A percentile compares a stretch with the other conserved stretches of the same genome.
These are phyloP conservation scores for Catamblyrhynchus diadema DNA, from an alignment of 2,797 vertebrate species.

Conservation along the genomic window DNA sequence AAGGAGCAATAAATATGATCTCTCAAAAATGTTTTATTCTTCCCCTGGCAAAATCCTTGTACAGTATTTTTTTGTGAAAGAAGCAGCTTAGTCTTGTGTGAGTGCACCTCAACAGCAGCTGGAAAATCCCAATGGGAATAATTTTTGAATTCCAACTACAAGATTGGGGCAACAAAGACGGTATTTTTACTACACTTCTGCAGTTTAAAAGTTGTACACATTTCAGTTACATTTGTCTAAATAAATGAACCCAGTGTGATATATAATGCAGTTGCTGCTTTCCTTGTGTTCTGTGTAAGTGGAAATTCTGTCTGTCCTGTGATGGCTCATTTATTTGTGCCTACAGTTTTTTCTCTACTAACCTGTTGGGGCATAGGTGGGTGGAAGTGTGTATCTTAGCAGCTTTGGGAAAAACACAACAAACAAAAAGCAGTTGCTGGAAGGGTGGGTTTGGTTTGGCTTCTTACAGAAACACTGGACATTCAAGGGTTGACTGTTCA, in stretches of 20 bases:
- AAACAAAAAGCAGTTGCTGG: not conserved
- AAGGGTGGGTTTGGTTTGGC: not conserved
- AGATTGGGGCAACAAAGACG: not conserved
- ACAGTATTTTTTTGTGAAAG: not conserved
- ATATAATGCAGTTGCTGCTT: not conserved
- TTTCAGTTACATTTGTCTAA: constrained; percentile 1
- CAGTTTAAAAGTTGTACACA: not conserved
- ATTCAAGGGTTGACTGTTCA: not conserved
- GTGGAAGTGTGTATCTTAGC: not conserved
- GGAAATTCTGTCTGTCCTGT: not conserved
- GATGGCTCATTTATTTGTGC: not conserved
- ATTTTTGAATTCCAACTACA: not conserved
- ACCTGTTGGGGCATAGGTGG: not conserved
- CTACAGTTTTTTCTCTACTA: not conserved
- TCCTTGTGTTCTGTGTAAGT: not conserved
- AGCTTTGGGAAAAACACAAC: not conserved
- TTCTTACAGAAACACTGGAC: not conserved
- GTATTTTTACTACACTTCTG: not conserved
- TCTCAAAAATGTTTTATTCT: not conserved
- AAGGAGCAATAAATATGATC: not conserved
- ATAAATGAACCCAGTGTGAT: constrained; percentile 6
- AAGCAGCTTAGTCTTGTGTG: not conserved
- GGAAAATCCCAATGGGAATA: not conserved
- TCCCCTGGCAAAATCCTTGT: not conserved
- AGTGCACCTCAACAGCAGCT: not conserved